phyloP scores from a whole-genome alignment of 2,113 vertebrate species.

The Halcyon senegalensis region DNA sequence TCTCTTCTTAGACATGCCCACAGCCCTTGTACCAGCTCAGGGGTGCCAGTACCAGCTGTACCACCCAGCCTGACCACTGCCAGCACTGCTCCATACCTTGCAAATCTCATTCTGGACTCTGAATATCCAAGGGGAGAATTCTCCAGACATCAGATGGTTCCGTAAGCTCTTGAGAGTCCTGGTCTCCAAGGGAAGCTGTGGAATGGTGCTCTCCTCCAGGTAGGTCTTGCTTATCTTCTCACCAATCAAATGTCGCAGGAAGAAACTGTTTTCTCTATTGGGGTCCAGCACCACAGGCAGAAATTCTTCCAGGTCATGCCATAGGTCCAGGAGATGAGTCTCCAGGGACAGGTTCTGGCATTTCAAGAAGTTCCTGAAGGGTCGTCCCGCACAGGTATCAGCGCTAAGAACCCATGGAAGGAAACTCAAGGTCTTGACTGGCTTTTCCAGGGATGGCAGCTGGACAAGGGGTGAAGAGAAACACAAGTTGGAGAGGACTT shows the following conservation, averaged over 20 bases:
- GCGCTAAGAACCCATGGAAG: constrained; percentile 75
- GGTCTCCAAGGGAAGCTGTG: constrained; percentile 41
- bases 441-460: constrained; percentile 19
- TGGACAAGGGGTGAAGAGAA: constrained; percentile 4
- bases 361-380: constrained; percentile 69
- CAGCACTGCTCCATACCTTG: constrained; percentile 45
- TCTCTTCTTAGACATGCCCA: not conserved
- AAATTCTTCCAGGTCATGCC: constrained; percentile 74
- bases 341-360: not conserved
- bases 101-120: constrained; percentile 75
- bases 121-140: constrained; percentile 73
- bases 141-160: constrained; percentile 61
- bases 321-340: constrained; percentile 68
- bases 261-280: constrained; percentile 48
- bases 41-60: not conserved
- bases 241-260: constrained; percentile 48
- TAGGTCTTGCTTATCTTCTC: constrained; percentile 69
- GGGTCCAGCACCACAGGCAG: constrained; percentile 37
- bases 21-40: not conserved
- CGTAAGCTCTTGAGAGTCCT: constrained; percentile 49
- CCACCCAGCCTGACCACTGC: not conserved
- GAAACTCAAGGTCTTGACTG: not conserved
- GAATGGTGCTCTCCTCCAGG: constrained; percentile 27
- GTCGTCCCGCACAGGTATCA: constrained; percentile 63
- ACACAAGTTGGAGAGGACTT: not conserved